These are phyloP conservation scores for Natator depressus DNA, from an alignment of 2,113 vertebrate genomes.

Conservation along the genomic window DNA sequence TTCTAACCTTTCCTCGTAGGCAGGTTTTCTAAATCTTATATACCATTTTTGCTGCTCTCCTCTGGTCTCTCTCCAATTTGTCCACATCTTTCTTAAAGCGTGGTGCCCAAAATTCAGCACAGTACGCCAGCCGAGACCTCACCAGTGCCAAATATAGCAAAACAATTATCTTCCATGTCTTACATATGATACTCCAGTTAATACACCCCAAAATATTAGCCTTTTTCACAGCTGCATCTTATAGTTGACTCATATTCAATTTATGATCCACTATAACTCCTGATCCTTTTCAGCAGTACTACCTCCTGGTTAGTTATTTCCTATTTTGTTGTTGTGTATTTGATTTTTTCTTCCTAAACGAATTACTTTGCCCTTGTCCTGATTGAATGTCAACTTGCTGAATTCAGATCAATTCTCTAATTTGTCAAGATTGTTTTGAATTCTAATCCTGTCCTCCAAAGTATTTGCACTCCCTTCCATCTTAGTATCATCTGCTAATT, in stretches of 20 bases:
- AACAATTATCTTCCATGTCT: not conserved
- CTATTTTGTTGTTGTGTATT: not conserved
- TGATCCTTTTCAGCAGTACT: not conserved
- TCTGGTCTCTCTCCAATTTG: not conserved
- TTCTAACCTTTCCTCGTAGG: not conserved
- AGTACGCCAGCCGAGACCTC: not conserved
- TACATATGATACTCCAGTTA: not conserved
- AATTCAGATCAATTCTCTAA: not conserved
- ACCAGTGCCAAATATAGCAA: not conserved
- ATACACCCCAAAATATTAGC: not conserved
- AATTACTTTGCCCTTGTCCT: not conserved
- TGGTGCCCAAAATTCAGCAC: not conserved
- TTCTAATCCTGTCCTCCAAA: not conserved
- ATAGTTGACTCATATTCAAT: not conserved
- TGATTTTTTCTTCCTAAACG: not conserved
- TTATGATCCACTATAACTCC: not conserved
- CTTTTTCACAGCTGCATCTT: not conserved
- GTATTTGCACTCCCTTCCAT: not conserved
- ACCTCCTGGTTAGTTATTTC: not conserved
- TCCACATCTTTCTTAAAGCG: not conserved
- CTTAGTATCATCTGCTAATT: not conserved
- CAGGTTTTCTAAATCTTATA: not conserved
- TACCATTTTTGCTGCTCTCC: not conserved
- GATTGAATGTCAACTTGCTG: not conserved
- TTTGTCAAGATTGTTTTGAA: not conserved